Evolutionary conservation across 2,113 vertebrate species (phyloP).

Genomic region (Oenanthe oenanthe): DNA sequence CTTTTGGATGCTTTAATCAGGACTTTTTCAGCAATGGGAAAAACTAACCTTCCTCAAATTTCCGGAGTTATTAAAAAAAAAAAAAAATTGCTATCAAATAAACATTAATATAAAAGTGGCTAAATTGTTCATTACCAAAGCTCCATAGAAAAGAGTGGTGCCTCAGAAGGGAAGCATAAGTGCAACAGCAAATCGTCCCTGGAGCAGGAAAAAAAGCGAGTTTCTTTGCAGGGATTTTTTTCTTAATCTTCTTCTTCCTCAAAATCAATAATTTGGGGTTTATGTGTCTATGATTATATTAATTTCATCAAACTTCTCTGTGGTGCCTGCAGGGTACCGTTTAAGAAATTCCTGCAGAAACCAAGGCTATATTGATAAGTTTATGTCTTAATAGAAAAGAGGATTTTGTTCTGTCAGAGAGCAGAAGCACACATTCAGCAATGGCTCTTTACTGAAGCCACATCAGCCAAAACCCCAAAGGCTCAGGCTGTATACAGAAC

Average conservation of each 20-base stretch:
- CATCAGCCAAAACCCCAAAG: not conserved
- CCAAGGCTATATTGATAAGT: not conserved
- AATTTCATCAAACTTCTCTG: not conserved
- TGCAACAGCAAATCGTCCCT: not conserved
- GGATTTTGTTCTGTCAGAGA: not conserved
- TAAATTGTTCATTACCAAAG: not conserved
- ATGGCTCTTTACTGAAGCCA: not conserved
- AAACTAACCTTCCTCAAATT: not conserved
- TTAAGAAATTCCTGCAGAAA: not conserved
- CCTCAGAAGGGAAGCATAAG: not conserved
- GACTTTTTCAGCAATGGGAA: not conserved
- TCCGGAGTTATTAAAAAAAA: not conserved
- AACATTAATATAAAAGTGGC: not conserved
- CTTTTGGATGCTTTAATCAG: not conserved
- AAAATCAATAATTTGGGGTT: not conserved
- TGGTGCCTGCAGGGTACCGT: not conserved
- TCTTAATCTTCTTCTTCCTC: not conserved
- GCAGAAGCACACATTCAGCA: not conserved
- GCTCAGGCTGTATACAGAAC: not conserved
- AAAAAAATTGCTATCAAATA: not conserved
- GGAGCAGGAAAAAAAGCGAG: not conserved
- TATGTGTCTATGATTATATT: not conserved
- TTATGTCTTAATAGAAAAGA: not conserved
- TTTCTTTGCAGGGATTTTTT: not conserved
- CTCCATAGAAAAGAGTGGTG: not conserved